Conservation (phyloP, 2,888 invertebrate species). For the Oligia latruncula region DNA sequence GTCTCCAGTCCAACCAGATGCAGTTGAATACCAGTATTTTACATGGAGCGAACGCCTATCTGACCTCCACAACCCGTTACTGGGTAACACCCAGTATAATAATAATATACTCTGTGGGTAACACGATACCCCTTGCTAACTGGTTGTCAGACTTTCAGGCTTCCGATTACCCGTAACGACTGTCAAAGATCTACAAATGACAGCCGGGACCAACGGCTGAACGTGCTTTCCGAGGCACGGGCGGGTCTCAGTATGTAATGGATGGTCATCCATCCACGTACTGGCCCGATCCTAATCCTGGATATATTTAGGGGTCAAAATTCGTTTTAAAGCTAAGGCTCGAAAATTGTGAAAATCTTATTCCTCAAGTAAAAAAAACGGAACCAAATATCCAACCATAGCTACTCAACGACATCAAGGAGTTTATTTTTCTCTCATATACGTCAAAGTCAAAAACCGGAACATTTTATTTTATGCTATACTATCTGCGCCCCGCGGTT, state of each 20-base stretch:
- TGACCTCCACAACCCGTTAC: neutral
- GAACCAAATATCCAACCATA: neutral
- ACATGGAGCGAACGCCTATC: neutral
- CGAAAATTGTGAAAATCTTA: neutral
- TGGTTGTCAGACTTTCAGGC: neutral
- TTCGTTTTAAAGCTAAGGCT: neutral
- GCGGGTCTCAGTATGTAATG: neutral
- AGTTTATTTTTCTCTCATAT: conserved; percentile 16
- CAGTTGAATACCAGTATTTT: neutral
- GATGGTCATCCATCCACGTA: neutral
- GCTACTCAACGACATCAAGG: no score
- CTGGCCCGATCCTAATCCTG: neutral
- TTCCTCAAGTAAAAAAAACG: neutral
- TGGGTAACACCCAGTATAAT: neutral
- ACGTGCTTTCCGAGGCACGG: neutral
- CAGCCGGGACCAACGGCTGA: neutral
- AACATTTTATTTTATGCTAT: neutral
- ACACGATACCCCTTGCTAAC: neutral
- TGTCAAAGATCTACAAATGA: neutral
- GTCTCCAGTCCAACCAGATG: neutral
- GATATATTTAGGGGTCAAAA: neutral
- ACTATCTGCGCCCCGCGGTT: no score
- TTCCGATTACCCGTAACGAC: neutral
- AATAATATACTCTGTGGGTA: no score
- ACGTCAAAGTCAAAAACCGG: conserved; percentile 1